Base-by-base conservation (phyloP, 2,113 vertebrate species). In the Pelecanoides urinatrix region DNA sequence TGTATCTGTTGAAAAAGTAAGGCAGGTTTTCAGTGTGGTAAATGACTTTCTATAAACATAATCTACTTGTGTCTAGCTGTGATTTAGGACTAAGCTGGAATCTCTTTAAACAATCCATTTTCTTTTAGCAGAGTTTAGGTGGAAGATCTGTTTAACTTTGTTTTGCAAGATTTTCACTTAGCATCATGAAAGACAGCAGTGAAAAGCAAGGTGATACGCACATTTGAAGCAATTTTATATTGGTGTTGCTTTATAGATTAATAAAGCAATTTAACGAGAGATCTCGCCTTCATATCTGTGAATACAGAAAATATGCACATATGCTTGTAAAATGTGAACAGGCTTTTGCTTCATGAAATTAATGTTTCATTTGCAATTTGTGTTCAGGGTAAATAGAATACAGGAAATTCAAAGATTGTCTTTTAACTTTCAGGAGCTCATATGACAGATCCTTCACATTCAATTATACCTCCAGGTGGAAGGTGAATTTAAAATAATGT, bases 401-500 rank as follows among this genome's bases (percentile, higher is more conserved):
- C 17, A 70, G 36, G 42, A 94, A 74, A 38, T 40, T 83, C 22
- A 89, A 10, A 73, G 52, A n/a, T 19, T 93, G 9, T 88, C 53
- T 85, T 96, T 86, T 96, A 42, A 75, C 79, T 95, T 92, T 16
- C 81, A 98, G 98, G 96, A 96, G 89, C 93, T 86, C 94, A 87
- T 44, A 23, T 58, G 77, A 87, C 93, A 86, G 97, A 98, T 53
- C 50, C 96, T 61, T 95, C 97, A 30, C 96, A 95, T 56, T 90
- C 97, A 65, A 1, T 97, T 80, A 42, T 92, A 67, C 97, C 97
- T 80, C 90, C 97, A 36, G n/a, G 73, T 84, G 96, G 94, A 98
- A 98, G 98, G 98, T 98, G 94, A 97, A 75, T 89, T 88, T 61
- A 68, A 92, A 87, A 88, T 71, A 61, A 55, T 78, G 11, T 6